Base-by-base conservation (phyloP, 1,140 invertebrate species). In the Trichogramma pretiosum region DNA sequence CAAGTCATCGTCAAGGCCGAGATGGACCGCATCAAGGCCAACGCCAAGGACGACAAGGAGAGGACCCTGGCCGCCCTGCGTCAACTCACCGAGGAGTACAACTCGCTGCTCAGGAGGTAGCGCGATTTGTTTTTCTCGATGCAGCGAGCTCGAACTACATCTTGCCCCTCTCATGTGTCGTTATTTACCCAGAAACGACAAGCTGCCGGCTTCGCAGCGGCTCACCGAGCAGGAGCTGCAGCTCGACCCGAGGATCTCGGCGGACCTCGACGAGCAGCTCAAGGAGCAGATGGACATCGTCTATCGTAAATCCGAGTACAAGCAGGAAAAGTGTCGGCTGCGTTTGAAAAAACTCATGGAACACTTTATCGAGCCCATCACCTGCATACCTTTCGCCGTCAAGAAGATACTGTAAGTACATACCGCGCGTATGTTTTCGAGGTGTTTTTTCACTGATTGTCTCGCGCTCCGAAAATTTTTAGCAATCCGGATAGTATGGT, bases 341-440 rank as follows among this genome's bases (percentile, higher is more conserved):
- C 74, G 71, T 10, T 69, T 86, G 16, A 62, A 79, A 18, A 92
- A 93, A 65, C 68, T 93, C 32, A 70, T 80, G 53, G 67, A 78
- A 14, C 76, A 81, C 56, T 85, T 86, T 53, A 75, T 85, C n/a
- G 67, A 80, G 55, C 74, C 78, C 11, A 61, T 86, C 8, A 80
- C 82, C 43, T 75, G 77, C 13, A 72, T 79, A 46, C 81, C 81
- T 16, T 80, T 85, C 53, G 75, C 67, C 13, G 71, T 84, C 7
- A 73, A 56, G 28, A 75, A 73, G 35, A 76, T 84, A 33, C 46
- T 58, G 66, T 70, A 54, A 54, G 52, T 43, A 16, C 33, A 19
- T 22, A 35, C n/a, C n/a, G n/a, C n/a, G n/a, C n/a, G n/a, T n/a
- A n/a, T n/a, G n/a, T n/a, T n/a, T n/a, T n/a, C n/a, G n/a, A n/a